Conservation (phyloP, 2,888 invertebrate species). For the Tiliacea aurago region DNA sequence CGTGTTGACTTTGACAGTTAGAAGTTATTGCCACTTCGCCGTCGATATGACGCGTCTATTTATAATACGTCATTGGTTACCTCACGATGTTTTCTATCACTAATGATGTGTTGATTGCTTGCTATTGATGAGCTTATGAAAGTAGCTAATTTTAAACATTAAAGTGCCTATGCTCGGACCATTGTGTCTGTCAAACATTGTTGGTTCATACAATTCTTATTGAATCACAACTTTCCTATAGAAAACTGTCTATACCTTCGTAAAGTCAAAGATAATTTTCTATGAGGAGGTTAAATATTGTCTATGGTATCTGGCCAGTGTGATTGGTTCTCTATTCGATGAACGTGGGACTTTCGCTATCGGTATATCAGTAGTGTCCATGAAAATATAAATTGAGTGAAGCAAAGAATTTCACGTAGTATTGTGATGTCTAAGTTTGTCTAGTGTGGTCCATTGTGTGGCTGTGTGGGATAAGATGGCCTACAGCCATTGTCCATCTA, state of each 20-base stretch:
- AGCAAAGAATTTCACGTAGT: constrained; percentile 11
- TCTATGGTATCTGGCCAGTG: not conserved
- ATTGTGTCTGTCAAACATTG: constrained; percentile 21
- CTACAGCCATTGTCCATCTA: not conserved
- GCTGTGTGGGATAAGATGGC: not conserved
- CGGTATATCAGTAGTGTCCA: constrained; percentile 4
- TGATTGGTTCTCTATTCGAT: not conserved
- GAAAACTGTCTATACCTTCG: not conserved
- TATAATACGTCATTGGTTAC: no score
- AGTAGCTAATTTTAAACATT: constrained; percentile 7
- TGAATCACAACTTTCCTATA: constrained; percentile 10
- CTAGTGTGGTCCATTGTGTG: constrained; percentile 18
- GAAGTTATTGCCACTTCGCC: no score
- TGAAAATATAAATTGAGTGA: constrained; percentile 26
- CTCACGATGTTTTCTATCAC: not conserved
- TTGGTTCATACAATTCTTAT: not conserved
- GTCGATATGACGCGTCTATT: no score
- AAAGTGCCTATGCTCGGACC: not conserved
- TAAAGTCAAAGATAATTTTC: constrained; percentile 13
- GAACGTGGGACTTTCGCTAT: constrained; percentile 34
- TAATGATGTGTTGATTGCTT: not conserved
- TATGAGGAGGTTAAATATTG: constrained; percentile 3
- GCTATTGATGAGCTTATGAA: constrained; percentile 15
- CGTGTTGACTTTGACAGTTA: no score
- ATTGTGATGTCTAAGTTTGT: constrained; percentile 17